Percentiles rank a stretch among this genome's conserved stretches.
Evolutionary conservation across 2,888 invertebrate genomes (phyloP).

Genomic region (Ctena decussata): DNA sequence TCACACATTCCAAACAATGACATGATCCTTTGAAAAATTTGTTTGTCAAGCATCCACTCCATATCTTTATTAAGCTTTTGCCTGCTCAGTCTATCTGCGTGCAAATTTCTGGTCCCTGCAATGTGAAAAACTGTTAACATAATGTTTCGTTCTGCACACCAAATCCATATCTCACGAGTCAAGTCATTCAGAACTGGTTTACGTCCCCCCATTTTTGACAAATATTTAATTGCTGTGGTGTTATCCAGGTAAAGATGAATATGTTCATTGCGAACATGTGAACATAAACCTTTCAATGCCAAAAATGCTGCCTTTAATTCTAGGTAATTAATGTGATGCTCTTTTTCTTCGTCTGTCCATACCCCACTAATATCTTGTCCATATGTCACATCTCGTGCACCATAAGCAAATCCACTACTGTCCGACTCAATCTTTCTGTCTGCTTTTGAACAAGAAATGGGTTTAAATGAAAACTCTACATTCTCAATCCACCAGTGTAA

Average conservation of each 20-base stretch:
- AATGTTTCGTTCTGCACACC: no score
- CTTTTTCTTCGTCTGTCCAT: not conserved
- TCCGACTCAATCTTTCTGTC: not conserved
- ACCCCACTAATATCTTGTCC: not conserved
- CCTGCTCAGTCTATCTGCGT: no score
- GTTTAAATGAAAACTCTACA: not conserved
- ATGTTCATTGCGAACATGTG: not conserved
- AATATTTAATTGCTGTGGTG: no score
- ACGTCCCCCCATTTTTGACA: no score
- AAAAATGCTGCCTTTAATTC: not conserved
- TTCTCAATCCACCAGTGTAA: not conserved
- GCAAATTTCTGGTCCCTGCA: no score
- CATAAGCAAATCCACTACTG: not conserved
- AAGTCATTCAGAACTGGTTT: no score
- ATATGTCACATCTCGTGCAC: not conserved
- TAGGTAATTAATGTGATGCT: not conserved
- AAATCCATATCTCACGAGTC: no score
- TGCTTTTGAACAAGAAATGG: not conserved
- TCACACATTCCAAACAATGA: no score
- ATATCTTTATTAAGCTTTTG: no score
- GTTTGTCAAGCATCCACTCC: no score
- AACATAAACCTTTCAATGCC: not conserved
- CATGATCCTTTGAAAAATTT: no score
- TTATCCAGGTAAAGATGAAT: not conserved
- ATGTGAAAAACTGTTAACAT: no score